Conservation (phyloP, 2,888 invertebrate genomes). For the Keiferia lycopersicella region DNA sequence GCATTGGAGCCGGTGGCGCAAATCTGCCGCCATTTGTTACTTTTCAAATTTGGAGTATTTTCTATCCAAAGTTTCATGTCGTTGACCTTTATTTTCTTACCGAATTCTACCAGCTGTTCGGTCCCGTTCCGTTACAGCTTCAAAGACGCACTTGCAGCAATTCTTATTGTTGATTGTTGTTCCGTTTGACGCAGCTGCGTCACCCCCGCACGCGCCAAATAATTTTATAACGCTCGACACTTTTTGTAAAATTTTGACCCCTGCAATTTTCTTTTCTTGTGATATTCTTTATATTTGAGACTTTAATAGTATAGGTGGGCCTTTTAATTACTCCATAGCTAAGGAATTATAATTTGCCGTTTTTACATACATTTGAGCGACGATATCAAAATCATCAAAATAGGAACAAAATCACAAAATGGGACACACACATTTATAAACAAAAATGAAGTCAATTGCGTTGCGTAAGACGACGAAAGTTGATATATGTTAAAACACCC, state of each 20-base stretch:
- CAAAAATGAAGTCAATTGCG: not conserved
- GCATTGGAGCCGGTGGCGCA: no score
- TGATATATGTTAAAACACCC: not conserved
- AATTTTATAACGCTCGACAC: not conserved
- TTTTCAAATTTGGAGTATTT: no score
- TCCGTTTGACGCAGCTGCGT: constrained; percentile 15
- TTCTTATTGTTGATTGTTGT: constrained; percentile 15
- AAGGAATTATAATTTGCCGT: no score
- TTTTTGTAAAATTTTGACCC: constrained; percentile 10
- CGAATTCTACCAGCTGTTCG: constrained; percentile 15
- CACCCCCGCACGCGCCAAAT: constrained; percentile 3
- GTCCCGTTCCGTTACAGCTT: constrained; percentile 12
- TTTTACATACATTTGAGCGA: no score
- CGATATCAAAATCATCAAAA: not conserved
- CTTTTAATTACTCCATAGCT: not conserved
- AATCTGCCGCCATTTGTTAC: no score
- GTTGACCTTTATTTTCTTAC: not conserved
- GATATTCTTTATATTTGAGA: not conserved
- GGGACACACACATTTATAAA: not conserved
- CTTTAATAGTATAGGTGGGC: not conserved
- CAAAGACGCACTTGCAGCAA: constrained; percentile 18
- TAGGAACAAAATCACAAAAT: no score
- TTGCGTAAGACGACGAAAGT: not conserved
- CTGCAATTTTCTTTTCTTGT: not conserved
- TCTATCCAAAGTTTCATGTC: no score